Percentiles rank a stretch among this genome's conserved stretches.
Conservation (phyloP, 2,888 invertebrate species). For the Nycteola revayana region DNA sequence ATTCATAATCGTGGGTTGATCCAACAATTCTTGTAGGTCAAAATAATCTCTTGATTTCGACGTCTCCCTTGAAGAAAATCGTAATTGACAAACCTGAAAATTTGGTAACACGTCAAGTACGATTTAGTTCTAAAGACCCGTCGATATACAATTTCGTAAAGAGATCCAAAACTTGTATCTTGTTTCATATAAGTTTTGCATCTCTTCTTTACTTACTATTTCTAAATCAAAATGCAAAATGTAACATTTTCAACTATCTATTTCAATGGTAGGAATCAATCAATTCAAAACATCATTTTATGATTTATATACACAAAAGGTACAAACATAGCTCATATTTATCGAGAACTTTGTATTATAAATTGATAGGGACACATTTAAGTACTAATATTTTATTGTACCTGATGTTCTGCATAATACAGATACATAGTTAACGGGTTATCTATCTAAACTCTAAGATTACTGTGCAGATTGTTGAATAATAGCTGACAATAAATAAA, state of each 20-base stretch:
- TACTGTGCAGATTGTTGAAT: slow-evolving; percentile 28
- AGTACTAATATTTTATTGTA: slow-evolving; percentile 22
- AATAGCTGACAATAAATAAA: slow-evolving; percentile 24
- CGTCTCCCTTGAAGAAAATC: too few species aligned
- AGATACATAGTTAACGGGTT: slow-evolving; percentile 10
- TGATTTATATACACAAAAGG: neutral
- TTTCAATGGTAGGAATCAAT: neutral
- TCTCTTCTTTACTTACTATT: too few species aligned
- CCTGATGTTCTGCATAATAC: slow-evolving; percentile 5
- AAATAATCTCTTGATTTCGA: too few species aligned
- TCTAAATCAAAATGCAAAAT: slow-evolving; percentile 20
- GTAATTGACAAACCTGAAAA: too few species aligned
- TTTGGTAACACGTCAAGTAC: too few species aligned
- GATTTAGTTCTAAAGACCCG: too few species aligned
- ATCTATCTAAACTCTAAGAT: slow-evolving; percentile 11
- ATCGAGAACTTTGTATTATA: neutral
- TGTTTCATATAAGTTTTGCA: too few species aligned
- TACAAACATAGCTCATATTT: too few species aligned
- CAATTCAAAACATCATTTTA: neutral
- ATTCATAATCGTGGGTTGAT: too few species aligned
- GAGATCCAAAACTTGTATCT: too few species aligned
- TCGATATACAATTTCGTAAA: too few species aligned
- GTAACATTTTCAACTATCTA: slow-evolving; percentile 6
- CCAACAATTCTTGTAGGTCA: too few species aligned
- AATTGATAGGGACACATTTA: slow-evolving; percentile 19